Conservation (phyloP, 2,113 vertebrate species). For the Nycticorax nycticorax region DNA sequence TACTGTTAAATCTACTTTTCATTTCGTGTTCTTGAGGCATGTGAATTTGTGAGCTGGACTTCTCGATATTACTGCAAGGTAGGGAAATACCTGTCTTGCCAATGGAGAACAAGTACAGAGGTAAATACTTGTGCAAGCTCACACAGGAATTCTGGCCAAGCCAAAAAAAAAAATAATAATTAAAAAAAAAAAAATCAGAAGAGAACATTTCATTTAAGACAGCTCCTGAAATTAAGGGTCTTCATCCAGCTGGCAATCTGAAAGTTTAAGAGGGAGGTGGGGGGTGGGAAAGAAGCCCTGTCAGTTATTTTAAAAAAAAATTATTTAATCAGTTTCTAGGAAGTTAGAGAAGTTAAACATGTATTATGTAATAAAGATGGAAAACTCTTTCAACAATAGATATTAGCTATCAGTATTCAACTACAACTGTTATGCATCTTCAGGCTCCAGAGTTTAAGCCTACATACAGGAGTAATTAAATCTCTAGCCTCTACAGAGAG, state of each 20-base stretch:
- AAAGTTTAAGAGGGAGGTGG: conserved; percentile 10
- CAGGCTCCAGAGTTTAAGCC: conserved; percentile 9
- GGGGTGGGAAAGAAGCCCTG: background rate
- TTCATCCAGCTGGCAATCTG: conserved; percentile 60
- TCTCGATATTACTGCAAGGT: background rate
- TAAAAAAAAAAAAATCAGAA: background rate
- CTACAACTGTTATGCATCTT: background rate
- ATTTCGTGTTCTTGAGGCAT: background rate
- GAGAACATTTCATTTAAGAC: background rate
- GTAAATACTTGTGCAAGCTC: background rate
- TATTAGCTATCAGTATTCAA: background rate
- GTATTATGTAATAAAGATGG: background rate
- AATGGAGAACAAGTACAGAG: background rate
- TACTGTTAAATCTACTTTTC: conserved; percentile 24
- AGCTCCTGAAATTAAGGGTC: conserved; percentile 44
- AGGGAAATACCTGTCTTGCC: background rate
- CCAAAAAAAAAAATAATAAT: background rate
- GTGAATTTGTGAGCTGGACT: background rate
- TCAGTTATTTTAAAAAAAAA: background rate
- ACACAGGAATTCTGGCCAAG: background rate
- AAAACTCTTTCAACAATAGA: background rate
- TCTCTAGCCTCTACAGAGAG: conserved; percentile 7
- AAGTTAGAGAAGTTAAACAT: background rate
- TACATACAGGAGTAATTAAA: background rate
- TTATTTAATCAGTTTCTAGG: background rate